These are phyloP conservation scores for Idaea biselata DNA, from an alignment of 2,888 invertebrate species.

Conservation along the genomic window DNA sequence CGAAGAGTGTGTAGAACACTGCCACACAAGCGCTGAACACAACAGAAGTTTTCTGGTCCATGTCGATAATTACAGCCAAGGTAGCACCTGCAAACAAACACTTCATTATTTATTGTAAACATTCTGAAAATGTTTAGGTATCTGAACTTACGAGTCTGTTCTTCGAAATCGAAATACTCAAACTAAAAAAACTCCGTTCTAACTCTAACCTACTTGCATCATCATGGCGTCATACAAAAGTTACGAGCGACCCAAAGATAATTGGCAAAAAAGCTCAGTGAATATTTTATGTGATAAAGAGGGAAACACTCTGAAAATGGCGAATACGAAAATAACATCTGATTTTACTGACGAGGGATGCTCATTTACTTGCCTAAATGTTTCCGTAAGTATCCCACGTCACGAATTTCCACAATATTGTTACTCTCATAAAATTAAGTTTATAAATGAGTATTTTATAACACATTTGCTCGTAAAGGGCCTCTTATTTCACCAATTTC, in stretches of 20 bases:
- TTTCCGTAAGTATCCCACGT: neutral
- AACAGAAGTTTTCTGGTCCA: constrained; percentile 95
- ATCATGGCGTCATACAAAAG: neutral
- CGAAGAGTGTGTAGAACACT: constrained; percentile 98
- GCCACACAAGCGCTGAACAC: constrained; percentile 98
- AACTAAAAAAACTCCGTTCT: neutral
- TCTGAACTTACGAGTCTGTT: too few species aligned
- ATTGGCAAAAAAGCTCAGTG: constrained; percentile 7
- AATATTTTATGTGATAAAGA: constrained; percentile 1
- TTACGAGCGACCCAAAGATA: constrained; percentile 4
- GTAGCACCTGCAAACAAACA: constrained; percentile 90
- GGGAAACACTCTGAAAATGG: neutral
- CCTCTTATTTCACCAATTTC: too few species aligned
- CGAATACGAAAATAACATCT: constrained; percentile 3
- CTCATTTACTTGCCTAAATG: neutral
- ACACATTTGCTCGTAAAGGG: too few species aligned
- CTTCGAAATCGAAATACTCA: neutral
- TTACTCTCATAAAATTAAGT: neutral
- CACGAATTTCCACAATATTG: neutral
- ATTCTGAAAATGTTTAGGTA: neutral
- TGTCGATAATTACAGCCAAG: constrained; percentile 96
- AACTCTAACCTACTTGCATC: neutral
- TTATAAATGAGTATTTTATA: constrained; percentile 36
- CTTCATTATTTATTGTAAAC: neutral
- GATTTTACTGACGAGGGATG: neutral